Base-by-base conservation (phyloP, 2,797 vertebrate species). In the Cossypha caffra region DNA sequence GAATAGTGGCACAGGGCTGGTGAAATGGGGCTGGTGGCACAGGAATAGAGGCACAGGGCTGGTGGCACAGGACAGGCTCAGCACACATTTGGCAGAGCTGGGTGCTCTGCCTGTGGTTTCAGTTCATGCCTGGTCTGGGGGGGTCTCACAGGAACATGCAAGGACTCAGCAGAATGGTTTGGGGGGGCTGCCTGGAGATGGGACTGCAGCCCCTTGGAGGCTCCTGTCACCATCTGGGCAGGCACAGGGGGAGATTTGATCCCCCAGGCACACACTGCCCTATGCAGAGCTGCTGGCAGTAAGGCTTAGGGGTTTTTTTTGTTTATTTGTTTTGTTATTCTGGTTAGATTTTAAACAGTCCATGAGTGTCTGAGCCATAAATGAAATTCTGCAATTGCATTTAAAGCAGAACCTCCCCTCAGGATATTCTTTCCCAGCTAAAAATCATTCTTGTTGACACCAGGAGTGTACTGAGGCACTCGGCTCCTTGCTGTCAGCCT, bases 51-150 rank as follows among this genome's bases (percentile, higher is more conserved):
- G 5, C 20, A 6, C 4, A 7, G 40, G 25, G 28, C 28, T 38
- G 66, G 35, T 10, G 37, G 5, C 14, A 6, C 5, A 17, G 25
- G 21, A 10, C 10, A 10, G 33, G 21, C 31, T 55, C 9, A 66
- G 64, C 14, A 42, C 12, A 0, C 11, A 1, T 18, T 16, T 45
- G 28, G n/a, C 37, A 16, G 1, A 42, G 33, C 17, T 67, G 40
- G 17, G 17, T 57, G 26, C 43, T 40, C 45, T 57, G 10, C 5
- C 17, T 11, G 1, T 11, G 29, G 7, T 45, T 63, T 35, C 23
- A 52, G 24, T 3, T 51, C 9, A 0, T 16, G 4, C 1, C 2
- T 55, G 26, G 8, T 3, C 35, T 43, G 29, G 35, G 3, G 3
- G 11, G 24, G 11, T 38, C 35, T 23, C 8, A 4, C 0, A 16